phyloP scores from a whole-genome alignment of 2,797 vertebrate genomes.

The Rachycentron canadum region DNA sequence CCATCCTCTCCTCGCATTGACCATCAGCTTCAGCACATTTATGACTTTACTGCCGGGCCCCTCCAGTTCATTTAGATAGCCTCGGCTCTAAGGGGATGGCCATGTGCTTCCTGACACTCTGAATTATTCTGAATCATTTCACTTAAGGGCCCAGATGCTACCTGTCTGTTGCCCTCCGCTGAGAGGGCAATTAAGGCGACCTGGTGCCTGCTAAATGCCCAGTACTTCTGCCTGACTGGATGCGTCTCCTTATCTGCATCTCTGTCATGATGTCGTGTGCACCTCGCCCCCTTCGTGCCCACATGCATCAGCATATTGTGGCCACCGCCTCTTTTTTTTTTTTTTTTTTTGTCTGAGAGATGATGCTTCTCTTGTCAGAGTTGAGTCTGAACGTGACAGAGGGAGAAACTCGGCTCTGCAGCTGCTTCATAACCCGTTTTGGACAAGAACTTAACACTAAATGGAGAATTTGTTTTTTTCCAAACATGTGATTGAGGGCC shows the following conservation, averaged over 20 bases:
- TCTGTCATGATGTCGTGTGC: constrained; percentile 65
- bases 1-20: constrained; percentile 39
- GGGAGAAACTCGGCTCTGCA: not conserved
- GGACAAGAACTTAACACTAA: not conserved
- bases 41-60: constrained; percentile 76
- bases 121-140: constrained; percentile 89
- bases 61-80: constrained; percentile 65
- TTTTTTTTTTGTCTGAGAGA: constrained; percentile 19
- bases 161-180: constrained; percentile 68
- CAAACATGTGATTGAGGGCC: not conserved
- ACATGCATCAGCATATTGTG: constrained; percentile 36
- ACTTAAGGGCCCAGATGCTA: constrained; percentile 83
- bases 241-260: constrained; percentile 66
- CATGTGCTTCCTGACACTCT: constrained; percentile 74
- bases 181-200: constrained; percentile 76
- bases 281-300: constrained; percentile 67
- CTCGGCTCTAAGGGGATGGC: constrained; percentile 24
- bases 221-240: constrained; percentile 75
- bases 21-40: constrained; percentile 70
- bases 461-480: not conserved
- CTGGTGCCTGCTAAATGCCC: constrained; percentile 77
- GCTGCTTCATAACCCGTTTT: not conserved
- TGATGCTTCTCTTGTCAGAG: constrained; percentile 3
- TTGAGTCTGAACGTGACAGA: not conserved
- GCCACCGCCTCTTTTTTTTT: constrained; percentile 57